phyloP scores from a whole-genome alignment of 1,140 invertebrate genomes.

The Drosophila pachea region DNA sequence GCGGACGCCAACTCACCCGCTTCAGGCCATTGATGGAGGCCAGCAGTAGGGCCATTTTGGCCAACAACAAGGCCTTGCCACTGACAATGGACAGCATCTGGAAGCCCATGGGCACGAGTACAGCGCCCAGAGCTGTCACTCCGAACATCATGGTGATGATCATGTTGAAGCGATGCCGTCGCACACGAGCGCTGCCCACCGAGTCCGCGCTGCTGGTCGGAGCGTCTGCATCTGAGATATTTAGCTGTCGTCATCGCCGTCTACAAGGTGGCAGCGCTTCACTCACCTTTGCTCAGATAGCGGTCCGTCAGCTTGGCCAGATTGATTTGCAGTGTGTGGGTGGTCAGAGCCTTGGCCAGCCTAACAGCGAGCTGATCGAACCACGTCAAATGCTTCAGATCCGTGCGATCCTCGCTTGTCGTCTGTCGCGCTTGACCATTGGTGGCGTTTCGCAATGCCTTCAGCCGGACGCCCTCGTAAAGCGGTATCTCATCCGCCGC shows the following conservation, averaged over 20 bases:
- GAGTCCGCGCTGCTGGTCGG: conserved; percentile 2
- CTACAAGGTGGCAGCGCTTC: not conserved
- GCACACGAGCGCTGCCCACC: conserved; percentile 70
- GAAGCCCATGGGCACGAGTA: conserved; percentile 87
- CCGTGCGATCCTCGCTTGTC: conserved; percentile 43
- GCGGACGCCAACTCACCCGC: conserved; percentile 78
- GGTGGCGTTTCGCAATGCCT: conserved; percentile 12
- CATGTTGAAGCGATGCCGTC: conserved; percentile 81
- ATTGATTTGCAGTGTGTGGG: conserved; percentile 81
- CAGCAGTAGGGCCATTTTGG: conserved; percentile 88
- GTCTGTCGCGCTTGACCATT: not conserved
- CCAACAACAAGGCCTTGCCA: conserved; percentile 86
- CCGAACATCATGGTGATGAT: conserved; percentile 87
- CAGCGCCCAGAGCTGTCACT: conserved; percentile 84
- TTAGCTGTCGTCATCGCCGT: not conserved
- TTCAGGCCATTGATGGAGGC: conserved; percentile 88
- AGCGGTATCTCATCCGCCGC: conserved; percentile 54
- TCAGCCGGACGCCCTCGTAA: conserved; percentile 55
- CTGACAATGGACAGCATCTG: conserved; percentile 87
- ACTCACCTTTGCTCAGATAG: conserved; percentile 53
- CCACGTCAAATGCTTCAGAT: conserved; percentile 66
- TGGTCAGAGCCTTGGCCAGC: conserved; percentile 80
- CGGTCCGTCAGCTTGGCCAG: conserved; percentile 78
- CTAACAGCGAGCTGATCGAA: conserved; percentile 75
- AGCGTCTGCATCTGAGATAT: conserved; percentile 13